Evolutionary conservation across 2,888 invertebrate species (phyloP).

Genomic region (Cosmopolites sordidus): DNA sequence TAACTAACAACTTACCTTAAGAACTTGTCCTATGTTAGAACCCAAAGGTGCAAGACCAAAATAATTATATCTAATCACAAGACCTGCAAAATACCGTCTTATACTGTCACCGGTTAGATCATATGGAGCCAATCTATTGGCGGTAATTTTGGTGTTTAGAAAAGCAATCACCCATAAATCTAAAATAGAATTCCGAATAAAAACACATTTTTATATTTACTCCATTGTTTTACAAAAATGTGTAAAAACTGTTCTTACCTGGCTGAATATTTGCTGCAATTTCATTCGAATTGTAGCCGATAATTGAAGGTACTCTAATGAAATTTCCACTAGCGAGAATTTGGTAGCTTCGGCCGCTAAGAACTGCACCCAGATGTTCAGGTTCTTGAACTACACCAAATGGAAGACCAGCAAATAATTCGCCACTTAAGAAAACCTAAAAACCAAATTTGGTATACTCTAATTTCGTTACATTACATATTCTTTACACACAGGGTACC

Average conservation of each 20-base stretch:
- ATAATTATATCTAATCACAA: conserved; percentile 23
- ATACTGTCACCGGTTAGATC: conserved; percentile 20
- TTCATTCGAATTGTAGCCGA: conserved; percentile 53
- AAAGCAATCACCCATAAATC: too few relatives aligned
- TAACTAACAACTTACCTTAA: too few relatives aligned
- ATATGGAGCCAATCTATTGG: conserved; percentile 22
- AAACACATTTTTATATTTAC: too few relatives aligned
- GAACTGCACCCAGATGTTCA: conserved; percentile 29
- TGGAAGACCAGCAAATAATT: conserved; percentile 25
- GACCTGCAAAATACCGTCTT: background rate
- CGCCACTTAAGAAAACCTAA: background rate
- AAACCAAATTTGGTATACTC: too few relatives aligned
- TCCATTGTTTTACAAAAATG: too few relatives aligned
- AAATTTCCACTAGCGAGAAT: conserved; percentile 28
- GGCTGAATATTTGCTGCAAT: conserved; percentile 1
- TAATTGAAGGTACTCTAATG: conserved; percentile 48
- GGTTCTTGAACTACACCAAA: conserved; percentile 32
- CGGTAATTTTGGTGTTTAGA: background rate
- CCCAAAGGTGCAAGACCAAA: too few relatives aligned
- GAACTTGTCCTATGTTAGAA: too few relatives aligned
- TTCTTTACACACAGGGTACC: too few relatives aligned
- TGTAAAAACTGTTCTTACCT: too few relatives aligned
- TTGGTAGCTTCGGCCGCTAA: conserved; percentile 28
- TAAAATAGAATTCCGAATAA: background rate
- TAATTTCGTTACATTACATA: too few relatives aligned